Percentiles rank a stretch among this genome's conserved stretches.
phyloP scores from a whole-genome alignment of 2,797 vertebrate genomes.

The Micromesistius poutassou region DNA sequence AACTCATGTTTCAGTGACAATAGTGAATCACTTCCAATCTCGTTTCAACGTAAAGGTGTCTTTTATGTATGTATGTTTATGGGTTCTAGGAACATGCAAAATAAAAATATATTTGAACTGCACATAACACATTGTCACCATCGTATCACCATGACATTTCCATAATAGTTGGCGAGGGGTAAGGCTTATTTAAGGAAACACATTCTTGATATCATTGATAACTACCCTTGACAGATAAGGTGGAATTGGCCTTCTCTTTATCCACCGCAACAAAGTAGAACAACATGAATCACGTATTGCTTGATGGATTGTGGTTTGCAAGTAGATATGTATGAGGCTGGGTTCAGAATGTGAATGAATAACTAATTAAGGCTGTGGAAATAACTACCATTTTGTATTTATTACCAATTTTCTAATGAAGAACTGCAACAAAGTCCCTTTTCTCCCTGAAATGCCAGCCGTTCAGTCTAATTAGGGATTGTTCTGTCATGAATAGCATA shows the following conservation, averaged over 20 bases:
- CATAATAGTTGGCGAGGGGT: neutral
- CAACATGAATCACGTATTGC: neutral
- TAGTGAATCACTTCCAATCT: neutral
- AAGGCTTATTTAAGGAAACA: neutral
- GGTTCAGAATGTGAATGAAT: neutral
- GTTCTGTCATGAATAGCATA: too few relatives aligned
- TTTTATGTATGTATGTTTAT: neutral
- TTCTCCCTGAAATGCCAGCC: neutral
- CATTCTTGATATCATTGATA: neutral
- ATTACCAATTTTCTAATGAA: neutral
- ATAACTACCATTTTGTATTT: neutral
- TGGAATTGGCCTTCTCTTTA: too few relatives aligned
- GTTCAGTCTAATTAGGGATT: too few relatives aligned
- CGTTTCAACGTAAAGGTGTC: neutral
- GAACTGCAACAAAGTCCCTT: neutral
- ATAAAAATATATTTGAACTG: neutral
- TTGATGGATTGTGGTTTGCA: neutral
- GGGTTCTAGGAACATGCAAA: neutral
- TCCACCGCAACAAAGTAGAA: neutral
- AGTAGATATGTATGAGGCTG: too few relatives aligned
- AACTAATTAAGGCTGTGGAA: neutral
- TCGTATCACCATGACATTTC: neutral
- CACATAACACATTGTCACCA: neutral
- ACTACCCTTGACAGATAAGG: neutral
- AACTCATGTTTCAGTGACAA: conserved; percentile 1